These are phyloP conservation scores for Eristalis pertinax DNA, from an alignment of 2,888 invertebrate genomes.

Conservation along the genomic window DNA sequence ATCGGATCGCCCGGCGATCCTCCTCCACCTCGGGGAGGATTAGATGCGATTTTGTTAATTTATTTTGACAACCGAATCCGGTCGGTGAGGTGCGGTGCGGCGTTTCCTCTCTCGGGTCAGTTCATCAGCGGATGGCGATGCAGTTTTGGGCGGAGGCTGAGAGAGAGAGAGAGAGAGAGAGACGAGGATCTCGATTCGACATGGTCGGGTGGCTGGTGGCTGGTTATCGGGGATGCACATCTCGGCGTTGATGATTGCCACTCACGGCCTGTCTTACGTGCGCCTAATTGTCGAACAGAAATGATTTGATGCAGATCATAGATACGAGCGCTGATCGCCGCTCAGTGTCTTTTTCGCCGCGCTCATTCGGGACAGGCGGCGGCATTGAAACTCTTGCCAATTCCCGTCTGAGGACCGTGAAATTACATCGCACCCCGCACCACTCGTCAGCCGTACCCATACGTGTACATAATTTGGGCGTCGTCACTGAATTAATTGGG, in stretches of 20 bases:
- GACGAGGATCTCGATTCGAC: slow-evolving; percentile 41
- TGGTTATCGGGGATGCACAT: slow-evolving; percentile 14
- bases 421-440: slow-evolving; percentile 42
- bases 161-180: not conserved
- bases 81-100: not conserved
- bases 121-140: not conserved
- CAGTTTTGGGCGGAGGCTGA: not conserved
- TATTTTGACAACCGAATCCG: slow-evolving; percentile 72
- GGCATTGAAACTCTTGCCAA: slow-evolving; percentile 26
- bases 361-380: slow-evolving; percentile 20
- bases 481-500: slow-evolving; percentile 49
- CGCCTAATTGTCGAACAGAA: slow-evolving; percentile 35
- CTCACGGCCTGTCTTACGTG: slow-evolving; percentile 50
- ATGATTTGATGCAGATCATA: slow-evolving; percentile 8
- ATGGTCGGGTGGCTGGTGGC: slow-evolving; percentile 19
- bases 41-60: slow-evolving; percentile 62
- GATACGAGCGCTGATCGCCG: slow-evolving; percentile 16
- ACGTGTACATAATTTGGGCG: slow-evolving; percentile 57
- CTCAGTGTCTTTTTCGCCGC: slow-evolving; percentile 15
- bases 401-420: slow-evolving; percentile 28
- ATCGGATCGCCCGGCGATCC: not conserved
- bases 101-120: not conserved
- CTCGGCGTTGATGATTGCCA: slow-evolving; percentile 22
- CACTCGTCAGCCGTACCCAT: slow-evolving; percentile 3
- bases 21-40: slow-evolving; percentile 45